These are phyloP conservation scores for Scyliorhinus canicula DNA, from an alignment of 2,797 vertebrate genomes.

Conservation along the genomic window DNA sequence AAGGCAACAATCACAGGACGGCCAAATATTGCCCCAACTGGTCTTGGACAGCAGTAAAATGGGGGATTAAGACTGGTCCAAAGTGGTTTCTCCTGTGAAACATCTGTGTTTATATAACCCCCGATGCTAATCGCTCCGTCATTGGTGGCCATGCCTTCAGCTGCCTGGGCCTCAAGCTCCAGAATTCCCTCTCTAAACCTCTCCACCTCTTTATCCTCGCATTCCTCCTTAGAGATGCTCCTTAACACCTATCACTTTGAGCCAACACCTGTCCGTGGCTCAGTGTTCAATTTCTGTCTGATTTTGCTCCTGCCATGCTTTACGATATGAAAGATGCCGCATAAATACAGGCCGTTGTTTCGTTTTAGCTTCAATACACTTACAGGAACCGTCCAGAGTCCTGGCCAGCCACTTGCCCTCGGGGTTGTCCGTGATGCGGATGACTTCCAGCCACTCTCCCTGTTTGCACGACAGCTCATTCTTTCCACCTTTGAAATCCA, in stretches of 20 bases:
- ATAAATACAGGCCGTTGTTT: background rate
- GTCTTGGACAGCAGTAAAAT: no score
- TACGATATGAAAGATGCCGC: background rate
- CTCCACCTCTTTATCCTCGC: background rate
- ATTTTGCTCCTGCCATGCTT: background rate
- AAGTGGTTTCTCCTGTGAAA: no score
- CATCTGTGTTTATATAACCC: background rate
- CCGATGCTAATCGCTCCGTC: background rate
- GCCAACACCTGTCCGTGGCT: background rate
- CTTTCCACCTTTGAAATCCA: constrained; percentile 68
- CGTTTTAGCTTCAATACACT: constrained; percentile 45
- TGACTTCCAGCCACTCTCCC: constrained; percentile 76
- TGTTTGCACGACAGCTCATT: constrained; percentile 72
- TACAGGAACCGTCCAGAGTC: constrained; percentile 69
- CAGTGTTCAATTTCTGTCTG: background rate
- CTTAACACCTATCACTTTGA: background rate
- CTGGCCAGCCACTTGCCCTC: constrained; percentile 85
- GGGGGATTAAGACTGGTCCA: no score
- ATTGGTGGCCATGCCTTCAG: background rate
- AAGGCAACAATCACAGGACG: no score
- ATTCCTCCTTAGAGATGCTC: background rate
- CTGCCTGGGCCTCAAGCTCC: background rate
- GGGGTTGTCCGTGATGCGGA: constrained; percentile 77
- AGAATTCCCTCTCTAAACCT: background rate
- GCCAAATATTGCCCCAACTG: no score